phyloP scores from a whole-genome alignment of 30 jellyfish, hydroid and myxozoan genomes.

The Aurelia sp. region DNA sequence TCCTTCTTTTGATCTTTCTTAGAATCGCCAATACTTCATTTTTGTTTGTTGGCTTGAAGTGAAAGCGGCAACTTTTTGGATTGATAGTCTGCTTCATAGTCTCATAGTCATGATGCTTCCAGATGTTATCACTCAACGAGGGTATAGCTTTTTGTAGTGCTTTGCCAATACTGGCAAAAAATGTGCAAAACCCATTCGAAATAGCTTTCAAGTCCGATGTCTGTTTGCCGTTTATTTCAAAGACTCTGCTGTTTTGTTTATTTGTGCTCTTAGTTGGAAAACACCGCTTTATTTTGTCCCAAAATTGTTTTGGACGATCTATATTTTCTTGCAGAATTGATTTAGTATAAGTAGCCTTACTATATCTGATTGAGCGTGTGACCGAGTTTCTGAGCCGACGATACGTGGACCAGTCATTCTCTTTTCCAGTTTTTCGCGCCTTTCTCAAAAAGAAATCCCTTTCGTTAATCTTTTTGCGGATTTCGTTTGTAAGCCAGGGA shows the following conservation, averaged over 20 bases:
- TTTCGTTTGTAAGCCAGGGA: conserved; percentile 58
- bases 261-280: conserved; percentile 6
- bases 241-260: conserved; percentile 13
- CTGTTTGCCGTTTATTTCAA: conserved; percentile 7
- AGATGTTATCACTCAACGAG: neutral
- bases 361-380: too few relatives aligned
- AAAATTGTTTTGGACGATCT: neutral
- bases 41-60: conserved; percentile 5
- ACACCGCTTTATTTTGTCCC: too few relatives aligned
- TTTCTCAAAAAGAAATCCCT: too few relatives aligned
- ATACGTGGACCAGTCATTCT: too few relatives aligned
- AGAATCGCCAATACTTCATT: too few relatives aligned
- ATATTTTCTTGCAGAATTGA: conserved; percentile 6
- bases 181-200: conserved; percentile 12
- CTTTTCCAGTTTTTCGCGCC: too few relatives aligned
- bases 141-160: neutral
- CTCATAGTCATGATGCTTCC: conserved; percentile 14
- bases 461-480: neutral
- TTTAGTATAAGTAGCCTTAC: conserved; percentile 1
- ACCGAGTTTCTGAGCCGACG: too few relatives aligned
- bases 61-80: conserved; percentile 19
- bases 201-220: conserved; percentile 17
- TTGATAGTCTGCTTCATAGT: conserved; percentile 10
- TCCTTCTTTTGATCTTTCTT: too few relatives aligned
- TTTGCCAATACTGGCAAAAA: conserved; percentile 25